phyloP scores from a whole-genome alignment of 2,113 vertebrate genomes.

The Antechinus flavipes region DNA sequence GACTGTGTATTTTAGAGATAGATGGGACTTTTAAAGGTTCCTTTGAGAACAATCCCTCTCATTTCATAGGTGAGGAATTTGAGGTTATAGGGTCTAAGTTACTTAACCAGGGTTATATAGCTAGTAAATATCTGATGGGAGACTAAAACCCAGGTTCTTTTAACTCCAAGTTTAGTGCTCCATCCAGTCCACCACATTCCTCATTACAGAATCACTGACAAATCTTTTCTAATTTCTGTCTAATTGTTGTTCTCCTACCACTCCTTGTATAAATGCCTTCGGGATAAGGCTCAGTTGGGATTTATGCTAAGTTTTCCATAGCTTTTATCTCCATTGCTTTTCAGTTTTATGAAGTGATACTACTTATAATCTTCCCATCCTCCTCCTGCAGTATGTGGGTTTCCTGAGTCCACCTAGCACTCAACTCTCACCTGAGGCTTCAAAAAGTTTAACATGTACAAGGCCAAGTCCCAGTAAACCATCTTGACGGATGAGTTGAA shows the following conservation, averaged over 20 bases:
- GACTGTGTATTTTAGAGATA: background rate
- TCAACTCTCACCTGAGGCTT: background rate
- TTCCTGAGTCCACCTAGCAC: background rate
- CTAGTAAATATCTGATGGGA: background rate
- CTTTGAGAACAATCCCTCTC: background rate
- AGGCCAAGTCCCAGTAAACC: background rate
- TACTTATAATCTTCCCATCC: background rate
- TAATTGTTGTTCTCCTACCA: background rate
- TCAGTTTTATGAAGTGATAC: background rate
- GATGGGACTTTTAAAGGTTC: background rate
- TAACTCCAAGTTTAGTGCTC: background rate
- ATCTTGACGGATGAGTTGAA: background rate
- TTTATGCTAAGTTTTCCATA: background rate
- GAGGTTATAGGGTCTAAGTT: background rate
- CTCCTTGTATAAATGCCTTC: background rate
- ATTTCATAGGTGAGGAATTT: background rate
- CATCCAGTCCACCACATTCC: background rate
- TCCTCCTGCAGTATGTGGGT: background rate
- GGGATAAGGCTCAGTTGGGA: background rate
- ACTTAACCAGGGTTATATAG: background rate
- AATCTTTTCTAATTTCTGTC: background rate
- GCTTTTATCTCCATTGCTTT: background rate
- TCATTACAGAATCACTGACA: background rate
- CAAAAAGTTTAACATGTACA: background rate
- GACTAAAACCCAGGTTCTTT: background rate